These are phyloP conservation scores for Ferrisia virgata DNA, from an alignment of 2,888 invertebrate genomes.

Conservation along the genomic window DNA sequence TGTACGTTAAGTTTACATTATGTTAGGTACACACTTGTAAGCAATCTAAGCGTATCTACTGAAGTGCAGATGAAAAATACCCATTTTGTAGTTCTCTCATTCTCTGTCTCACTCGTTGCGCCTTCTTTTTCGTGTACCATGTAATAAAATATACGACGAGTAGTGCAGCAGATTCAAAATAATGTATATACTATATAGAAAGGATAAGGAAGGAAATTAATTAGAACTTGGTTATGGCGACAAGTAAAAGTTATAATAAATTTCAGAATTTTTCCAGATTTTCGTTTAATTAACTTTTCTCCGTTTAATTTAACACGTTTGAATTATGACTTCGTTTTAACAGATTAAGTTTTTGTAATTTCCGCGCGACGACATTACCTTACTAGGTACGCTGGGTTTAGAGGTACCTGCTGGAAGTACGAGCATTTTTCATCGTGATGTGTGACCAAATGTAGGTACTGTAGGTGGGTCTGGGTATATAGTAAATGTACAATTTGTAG, in stretches of 20 bases:
- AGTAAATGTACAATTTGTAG: neutral
- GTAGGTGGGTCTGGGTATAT: neutral
- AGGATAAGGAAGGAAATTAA: conserved; percentile 14
- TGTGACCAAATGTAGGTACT: neutral
- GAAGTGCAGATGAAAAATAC: no score
- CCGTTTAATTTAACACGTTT: neutral
- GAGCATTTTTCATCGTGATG: neutral
- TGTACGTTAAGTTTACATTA: no score
- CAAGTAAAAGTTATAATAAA: conserved; percentile 4
- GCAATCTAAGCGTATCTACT: no score
- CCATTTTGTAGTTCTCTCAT: no score
- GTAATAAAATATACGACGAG: neutral
- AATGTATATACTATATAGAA: neutral
- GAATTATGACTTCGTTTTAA: conserved; percentile 3
- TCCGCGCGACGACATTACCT: conserved; percentile 6
- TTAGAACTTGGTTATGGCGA: conserved; percentile 9
- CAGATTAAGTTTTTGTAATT: conserved; percentile 17
- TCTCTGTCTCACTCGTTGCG: neutral
- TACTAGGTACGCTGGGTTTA: no score
- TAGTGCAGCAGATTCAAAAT: neutral
- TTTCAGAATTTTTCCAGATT: conserved; percentile 4
- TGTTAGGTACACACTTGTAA: no score
- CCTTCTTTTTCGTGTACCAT: neutral
- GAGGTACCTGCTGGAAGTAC: neutral
- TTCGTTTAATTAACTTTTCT: conserved; percentile 17